Conservation (phyloP, 2,888 invertebrate species). For the Shargacucullia verbasci region DNA sequence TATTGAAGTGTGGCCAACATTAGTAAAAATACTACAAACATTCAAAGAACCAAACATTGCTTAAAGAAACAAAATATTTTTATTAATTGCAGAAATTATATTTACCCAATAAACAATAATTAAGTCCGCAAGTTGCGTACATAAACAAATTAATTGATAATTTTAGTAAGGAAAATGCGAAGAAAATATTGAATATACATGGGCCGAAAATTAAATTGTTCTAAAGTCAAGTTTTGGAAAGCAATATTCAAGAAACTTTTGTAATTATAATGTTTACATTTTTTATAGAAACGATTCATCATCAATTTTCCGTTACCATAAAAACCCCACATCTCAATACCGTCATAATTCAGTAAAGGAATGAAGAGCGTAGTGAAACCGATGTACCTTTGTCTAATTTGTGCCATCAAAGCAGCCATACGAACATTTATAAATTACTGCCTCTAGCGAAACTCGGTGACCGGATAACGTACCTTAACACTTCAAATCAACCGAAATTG, state of each 20-base stretch:
- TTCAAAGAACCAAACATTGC: too few relatives aligned
- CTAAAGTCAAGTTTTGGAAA: neutral
- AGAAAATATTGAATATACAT: too few relatives aligned
- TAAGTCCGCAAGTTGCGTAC: too few relatives aligned
- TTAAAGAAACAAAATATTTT: too few relatives aligned
- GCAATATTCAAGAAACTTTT: neutral
- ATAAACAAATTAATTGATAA: too few relatives aligned
- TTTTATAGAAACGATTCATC: conserved; percentile 21
- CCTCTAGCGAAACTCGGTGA: conserved; percentile 80
- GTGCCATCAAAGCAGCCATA: conserved; percentile 79
- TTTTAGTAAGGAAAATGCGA: too few relatives aligned
- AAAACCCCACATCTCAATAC: conserved; percentile 57
- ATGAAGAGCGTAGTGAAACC: conserved; percentile 79
- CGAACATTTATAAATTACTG: conserved; percentile 84
- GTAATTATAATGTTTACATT: conserved; percentile 28
- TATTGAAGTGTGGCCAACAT: too few relatives aligned
- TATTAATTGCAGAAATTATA: too few relatives aligned
- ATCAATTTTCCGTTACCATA: conserved; percentile 38
- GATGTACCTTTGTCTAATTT: conserved; percentile 80
- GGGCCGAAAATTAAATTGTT: too few relatives aligned
- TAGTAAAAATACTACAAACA: too few relatives aligned
- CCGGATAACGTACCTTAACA: conserved; percentile 79
- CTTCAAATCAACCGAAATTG: conserved; percentile 27
- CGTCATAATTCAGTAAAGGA: conserved; percentile 63
- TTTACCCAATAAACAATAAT: too few relatives aligned